These are phyloP conservation scores for Rhynchonycteris naso DNA, from an alignment of 2,797 vertebrate species.

Conservation along the genomic window DNA sequence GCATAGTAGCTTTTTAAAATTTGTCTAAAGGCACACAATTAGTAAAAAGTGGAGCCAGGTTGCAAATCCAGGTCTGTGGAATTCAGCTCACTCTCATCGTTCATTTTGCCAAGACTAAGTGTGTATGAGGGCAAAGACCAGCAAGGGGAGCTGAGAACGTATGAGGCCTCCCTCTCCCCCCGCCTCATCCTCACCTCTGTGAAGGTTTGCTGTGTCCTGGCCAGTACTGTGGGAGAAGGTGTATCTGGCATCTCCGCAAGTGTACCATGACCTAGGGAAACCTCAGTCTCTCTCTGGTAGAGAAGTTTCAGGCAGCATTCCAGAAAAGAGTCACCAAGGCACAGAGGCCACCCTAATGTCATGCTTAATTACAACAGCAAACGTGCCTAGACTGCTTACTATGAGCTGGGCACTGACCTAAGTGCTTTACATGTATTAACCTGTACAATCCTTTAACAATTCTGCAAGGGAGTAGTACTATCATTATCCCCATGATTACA, in stretches of 20 bases:
- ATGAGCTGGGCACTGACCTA: not conserved
- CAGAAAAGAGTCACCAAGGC: not conserved
- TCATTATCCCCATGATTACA: not conserved
- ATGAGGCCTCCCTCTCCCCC: not conserved
- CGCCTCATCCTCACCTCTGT: not conserved
- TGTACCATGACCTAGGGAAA: not conserved
- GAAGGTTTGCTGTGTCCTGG: not conserved
- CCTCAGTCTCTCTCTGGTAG: not conserved
- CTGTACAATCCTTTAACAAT: not conserved
- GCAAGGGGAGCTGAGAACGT: not conserved
- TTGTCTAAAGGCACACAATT: not conserved
- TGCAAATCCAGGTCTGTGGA: not conserved
- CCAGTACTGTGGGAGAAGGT: not conserved
- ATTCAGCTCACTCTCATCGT: not conserved
- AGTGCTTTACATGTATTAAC: not conserved
- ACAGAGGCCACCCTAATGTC: not conserved
- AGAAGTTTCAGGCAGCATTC: not conserved
- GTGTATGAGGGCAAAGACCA: not conserved
- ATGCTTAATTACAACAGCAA: not conserved
- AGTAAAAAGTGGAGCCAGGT: not conserved
- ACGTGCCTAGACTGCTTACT: not conserved
- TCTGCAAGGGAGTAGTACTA: not conserved
- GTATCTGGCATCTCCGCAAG: not conserved
- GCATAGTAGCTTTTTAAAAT: not conserved
- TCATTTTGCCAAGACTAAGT: not conserved